phyloP scores from a whole-genome alignment of 2,797 vertebrate genomes.

The Phoebastria nigripes region DNA sequence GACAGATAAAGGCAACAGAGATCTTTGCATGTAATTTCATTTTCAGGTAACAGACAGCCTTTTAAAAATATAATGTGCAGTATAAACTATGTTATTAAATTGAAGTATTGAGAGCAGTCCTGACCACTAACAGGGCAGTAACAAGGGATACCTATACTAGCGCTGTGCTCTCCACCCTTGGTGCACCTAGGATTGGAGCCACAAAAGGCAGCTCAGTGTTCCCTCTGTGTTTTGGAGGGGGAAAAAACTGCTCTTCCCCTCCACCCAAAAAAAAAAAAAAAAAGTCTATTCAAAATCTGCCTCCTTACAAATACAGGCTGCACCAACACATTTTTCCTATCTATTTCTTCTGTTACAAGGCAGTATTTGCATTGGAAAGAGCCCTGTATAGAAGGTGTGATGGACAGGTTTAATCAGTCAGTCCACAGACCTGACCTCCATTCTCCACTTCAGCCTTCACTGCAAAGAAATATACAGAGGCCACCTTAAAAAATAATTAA shows the following conservation, averaged over 20 bases:
- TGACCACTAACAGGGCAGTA: not conserved
- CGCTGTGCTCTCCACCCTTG: not conserved
- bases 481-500: slow-evolving; percentile 63
- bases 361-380: not conserved
- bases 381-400: not conserved
- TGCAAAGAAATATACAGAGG: slow-evolving; percentile 27
- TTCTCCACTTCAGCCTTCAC: not conserved
- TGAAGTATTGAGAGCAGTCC: not conserved
- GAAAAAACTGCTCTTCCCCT: not conserved
- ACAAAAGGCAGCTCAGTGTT: not conserved
- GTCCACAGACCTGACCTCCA: not conserved
- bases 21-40: not conserved
- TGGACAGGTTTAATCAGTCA: slow-evolving; percentile 34
- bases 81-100: not conserved
- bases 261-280: too few relatives aligned
- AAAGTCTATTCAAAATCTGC: not conserved
- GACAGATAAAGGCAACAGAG: not conserved
- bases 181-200: not conserved
- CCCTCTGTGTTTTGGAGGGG: not conserved
- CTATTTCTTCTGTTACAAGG: not conserved
- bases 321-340: not conserved
- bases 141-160: not conserved
- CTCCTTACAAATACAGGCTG: not conserved
- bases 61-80: not conserved
- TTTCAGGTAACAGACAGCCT: not conserved